These are phyloP conservation scores for Trematomus loennbergii DNA, from an alignment of 2,113 vertebrate genomes.

Conservation along the genomic window DNA sequence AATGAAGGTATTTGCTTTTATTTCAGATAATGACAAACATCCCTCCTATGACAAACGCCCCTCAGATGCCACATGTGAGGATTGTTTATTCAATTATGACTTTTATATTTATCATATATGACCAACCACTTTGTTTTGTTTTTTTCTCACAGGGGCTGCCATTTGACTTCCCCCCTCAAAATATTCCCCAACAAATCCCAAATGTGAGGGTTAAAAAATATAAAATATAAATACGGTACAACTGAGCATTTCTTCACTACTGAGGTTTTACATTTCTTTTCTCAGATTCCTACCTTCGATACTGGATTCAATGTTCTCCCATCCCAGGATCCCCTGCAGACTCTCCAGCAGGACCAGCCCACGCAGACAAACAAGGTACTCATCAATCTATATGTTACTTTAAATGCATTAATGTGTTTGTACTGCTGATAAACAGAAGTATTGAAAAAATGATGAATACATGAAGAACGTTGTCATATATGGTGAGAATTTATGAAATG, in stretches of 20 bases:
- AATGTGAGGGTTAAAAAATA: constrained; percentile 67
- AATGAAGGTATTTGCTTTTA: constrained; percentile 13
- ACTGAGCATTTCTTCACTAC: neutral
- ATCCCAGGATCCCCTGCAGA: constrained; percentile 67
- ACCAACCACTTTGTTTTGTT: neutral
- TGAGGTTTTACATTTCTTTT: neutral
- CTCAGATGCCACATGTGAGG: constrained; percentile 68
- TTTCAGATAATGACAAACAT: constrained; percentile 74
- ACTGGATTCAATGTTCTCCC: constrained; percentile 49
- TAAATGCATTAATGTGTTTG: neutral
- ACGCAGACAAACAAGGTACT: constrained; percentile 72
- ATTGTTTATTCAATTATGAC: neutral
- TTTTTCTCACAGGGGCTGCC: constrained; percentile 66
- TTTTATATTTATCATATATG: neutral
- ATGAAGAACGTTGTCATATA: neutral
- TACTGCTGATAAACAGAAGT: neutral
- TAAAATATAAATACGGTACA: neutral
- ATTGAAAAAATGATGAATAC: neutral
- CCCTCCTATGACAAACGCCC: constrained; percentile 67
- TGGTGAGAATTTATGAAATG: neutral
- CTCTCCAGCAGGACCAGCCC: constrained; percentile 71
- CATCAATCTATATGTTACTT: neutral
- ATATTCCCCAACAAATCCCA: constrained; percentile 65
- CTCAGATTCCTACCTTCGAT: constrained; percentile 65
- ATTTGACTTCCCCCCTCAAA: constrained; percentile 70